Base-by-base conservation (phyloP, 1,140 invertebrate species). In the Cotesia chilonis region DNA sequence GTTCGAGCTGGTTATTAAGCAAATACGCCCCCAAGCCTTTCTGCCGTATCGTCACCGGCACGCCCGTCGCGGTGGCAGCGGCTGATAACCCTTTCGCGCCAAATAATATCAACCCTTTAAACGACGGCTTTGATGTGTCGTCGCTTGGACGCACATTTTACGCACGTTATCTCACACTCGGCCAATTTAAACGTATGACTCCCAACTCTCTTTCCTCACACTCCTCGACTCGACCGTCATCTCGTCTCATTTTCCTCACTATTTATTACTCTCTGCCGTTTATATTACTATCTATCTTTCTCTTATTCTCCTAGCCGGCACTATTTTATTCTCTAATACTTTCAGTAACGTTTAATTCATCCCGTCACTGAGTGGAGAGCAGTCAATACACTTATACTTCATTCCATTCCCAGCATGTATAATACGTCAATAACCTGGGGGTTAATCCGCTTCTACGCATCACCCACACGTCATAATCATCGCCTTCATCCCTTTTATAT, bases 11-110 rank as follows among this genome's bases (percentile, higher is more conserved):
- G 80, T 81, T 84, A 83, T 85, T 82, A 82, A 83, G 83, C 78
- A 84, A 85, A 84, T 80, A 80, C 80, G 63, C 67, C 47, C 55
- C 51, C 55, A 47, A 61, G 63, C 47, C 41, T 57, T 65, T 52
- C 28, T 65, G 36, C 66, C 17, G 20, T 47, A 52, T 52, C 41
- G n/a, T 51, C 61, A 65, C 36, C 59, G 51, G 65, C 52, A 51
- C 47, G 63, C 54, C 61, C 54, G 60, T 70, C 60, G 37, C 55
- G 57, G 37, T 61, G 60, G 41, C 38, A 41, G 65, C 41, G 61
- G 65, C 76, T 79, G 80, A 81, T 80, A 82, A 82, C 81, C 81
- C 81, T 81, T 82, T 81, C 72, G 76, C 78, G 79, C 74, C 77
- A 77, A 81, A 82, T 82, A 82, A 82, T 81, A 79, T 78, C 70